Conservation (phyloP, 2,113 vertebrate species). For the Brevimyrus niger region DNA sequence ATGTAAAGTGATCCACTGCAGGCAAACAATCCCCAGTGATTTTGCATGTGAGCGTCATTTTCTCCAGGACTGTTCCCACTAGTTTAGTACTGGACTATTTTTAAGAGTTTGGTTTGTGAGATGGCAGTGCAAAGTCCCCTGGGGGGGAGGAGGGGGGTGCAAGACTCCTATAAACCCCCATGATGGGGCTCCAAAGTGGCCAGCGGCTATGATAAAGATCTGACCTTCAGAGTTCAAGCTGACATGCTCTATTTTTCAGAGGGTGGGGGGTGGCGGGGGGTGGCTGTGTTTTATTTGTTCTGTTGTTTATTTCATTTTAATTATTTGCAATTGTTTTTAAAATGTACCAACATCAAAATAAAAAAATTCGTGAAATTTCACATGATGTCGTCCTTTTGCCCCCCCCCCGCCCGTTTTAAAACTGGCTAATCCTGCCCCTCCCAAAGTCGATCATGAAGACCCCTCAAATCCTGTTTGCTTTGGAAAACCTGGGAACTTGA, state of each 20-base stretch:
- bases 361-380: slow-evolving; percentile 11
- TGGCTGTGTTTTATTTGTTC: slow-evolving; percentile 40
- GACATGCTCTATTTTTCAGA: not conserved
- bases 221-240: not conserved
- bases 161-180: slow-evolving; percentile 1
- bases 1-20: slow-evolving; percentile 18
- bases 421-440: not conserved
- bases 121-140: not conserved
- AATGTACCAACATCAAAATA: slow-evolving; percentile 48
- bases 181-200: not conserved
- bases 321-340: slow-evolving; percentile 41
- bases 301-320: slow-evolving; percentile 10
- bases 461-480: slow-evolving; percentile 58
- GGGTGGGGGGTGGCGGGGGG: not conserved
- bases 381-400: not conserved
- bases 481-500: slow-evolving; percentile 54
- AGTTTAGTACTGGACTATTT: slow-evolving; percentile 18
- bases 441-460: slow-evolving; percentile 40
- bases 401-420: not conserved
- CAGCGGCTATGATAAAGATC: slow-evolving; percentile 9
- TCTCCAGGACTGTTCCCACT: slow-evolving; percentile 18
- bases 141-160: not conserved
- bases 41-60: slow-evolving; percentile 19
- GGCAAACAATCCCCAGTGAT: slow-evolving; percentile 21
- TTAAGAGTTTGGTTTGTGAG: slow-evolving; percentile 22